Evolutionary conservation across 2,888 invertebrate genomes (phyloP).

Genomic region (Dolichomitus sp.): DNA sequence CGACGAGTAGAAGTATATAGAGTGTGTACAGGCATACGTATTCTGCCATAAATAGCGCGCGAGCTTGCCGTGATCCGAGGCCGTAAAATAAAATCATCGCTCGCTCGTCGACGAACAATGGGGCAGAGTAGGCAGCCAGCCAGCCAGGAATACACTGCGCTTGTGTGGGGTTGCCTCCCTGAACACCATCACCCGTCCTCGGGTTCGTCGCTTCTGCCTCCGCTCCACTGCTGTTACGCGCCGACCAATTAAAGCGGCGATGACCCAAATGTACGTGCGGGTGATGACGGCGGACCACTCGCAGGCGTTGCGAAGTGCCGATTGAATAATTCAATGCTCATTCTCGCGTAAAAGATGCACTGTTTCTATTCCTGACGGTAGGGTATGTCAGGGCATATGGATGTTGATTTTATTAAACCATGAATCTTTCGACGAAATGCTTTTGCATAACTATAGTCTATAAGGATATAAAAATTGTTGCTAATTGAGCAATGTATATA

Average conservation of each 20-base stretch:
- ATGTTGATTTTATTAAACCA: not conserved
- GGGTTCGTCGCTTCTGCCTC: slow-evolving; percentile 34
- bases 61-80: slow-evolving; percentile 67
- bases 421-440: not conserved
- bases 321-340: slow-evolving; percentile 69
- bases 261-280: slow-evolving; percentile 69
- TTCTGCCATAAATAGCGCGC: slow-evolving; percentile 65
- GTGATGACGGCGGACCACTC: slow-evolving; percentile 50
- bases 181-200: slow-evolving; percentile 42
- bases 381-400: not conserved
- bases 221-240: slow-evolving; percentile 52
- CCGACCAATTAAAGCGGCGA: slow-evolving; percentile 71
- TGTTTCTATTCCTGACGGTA: not conserved
- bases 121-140: slow-evolving; percentile 40
- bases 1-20: slow-evolving; percentile 38
- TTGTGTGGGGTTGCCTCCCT: slow-evolving; percentile 31
- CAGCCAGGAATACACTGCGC: slow-evolving; percentile 53
- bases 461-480: not conserved
- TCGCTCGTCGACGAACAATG: slow-evolving; percentile 66
- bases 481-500: not conserved
- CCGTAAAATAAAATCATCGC: slow-evolving; percentile 71
- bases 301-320: slow-evolving; percentile 57
- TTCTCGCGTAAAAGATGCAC: slow-evolving; percentile 32
- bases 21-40: slow-evolving; percentile 52
- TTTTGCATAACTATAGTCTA: not conserved